phyloP scores from a whole-genome alignment of 1,140 invertebrate species.

The Rhagoletis zephyria region DNA sequence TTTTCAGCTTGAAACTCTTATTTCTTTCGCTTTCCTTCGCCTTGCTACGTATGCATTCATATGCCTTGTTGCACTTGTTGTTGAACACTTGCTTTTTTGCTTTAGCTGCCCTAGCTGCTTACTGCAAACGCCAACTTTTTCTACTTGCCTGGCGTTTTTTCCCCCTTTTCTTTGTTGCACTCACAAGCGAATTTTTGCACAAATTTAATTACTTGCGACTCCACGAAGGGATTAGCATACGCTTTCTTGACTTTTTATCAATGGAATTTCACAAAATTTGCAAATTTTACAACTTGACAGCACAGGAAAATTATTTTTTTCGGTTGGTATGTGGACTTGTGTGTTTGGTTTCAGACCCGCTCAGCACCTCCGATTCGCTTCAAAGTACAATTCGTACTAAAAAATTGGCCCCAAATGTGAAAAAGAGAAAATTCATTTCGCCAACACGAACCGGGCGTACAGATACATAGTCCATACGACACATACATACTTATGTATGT shows the following conservation, averaged over 20 bases:
- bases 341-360: constrained; percentile 51
- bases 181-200: not conserved
- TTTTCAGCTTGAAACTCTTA: not conserved
- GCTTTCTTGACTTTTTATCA: not conserved
- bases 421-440: constrained; percentile 56
- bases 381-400: constrained; percentile 61
- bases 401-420: constrained; percentile 53
- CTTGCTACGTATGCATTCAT: not conserved
- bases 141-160: not conserved
- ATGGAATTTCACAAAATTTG: constrained; percentile 30
- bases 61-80: constrained; percentile 19
- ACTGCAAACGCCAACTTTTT: not conserved
- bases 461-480: not conserved
- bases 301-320: constrained; percentile 17
- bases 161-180: not conserved
- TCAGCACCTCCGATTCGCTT: constrained; percentile 58
- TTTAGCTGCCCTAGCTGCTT: not conserved
- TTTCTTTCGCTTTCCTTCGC: not conserved
- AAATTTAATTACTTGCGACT: constrained; percentile 49
- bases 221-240: not conserved
- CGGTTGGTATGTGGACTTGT: constrained; percentile 15
- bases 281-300: constrained; percentile 49
- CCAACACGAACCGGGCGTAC: constrained; percentile 6
- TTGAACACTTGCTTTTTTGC: constrained; percentile 18
- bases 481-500: not conserved